Base-by-base conservation (phyloP, 2,888 invertebrate species). In the Harpalus rubripes region DNA sequence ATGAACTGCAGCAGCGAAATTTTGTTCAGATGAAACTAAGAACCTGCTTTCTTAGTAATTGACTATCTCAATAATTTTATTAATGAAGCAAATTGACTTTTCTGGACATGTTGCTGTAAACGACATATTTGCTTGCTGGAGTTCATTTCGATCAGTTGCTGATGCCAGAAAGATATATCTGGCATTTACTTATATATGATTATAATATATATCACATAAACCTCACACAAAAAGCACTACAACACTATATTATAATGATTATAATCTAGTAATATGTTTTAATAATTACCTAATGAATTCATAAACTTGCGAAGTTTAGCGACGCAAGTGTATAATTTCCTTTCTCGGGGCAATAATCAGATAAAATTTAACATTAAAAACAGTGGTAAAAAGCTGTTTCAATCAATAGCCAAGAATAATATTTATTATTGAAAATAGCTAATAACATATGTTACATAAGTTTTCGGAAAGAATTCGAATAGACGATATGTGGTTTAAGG, bases 191-290 rank as follows among this genome's bases (percentile, higher is more conserved):
- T 85, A 85, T 72, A 85, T 80, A 85, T 85, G 85, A 85, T 80
- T 85, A 85, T 85, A 85, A 85, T 87, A 91, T 90, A 91, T 92
- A 92, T 92, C 91, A 92, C 91, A 92, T 91, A 90, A 91, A 91
- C 91, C 90, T 91, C 91, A 92, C 92, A 92, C 91, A 89, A 91
- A 91, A 92, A 92, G 91, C 92, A 91, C 91, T 91, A 89, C 89
- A 88, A 88, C 88, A 90, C 90, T 91, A 90, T 90, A 90, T 85
- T 72, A 79, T 85, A 88, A 87, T 89, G 88, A 89, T 90, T 90
- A 89, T 89, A 89, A 89, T 88, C 89, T 90, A 90, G 89, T 88
- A 85, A 85, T 85, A 85, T 80, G 80, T 85, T 85, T 85, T 85
- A 74, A 56, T 85, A 85, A 80, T 80, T 85, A 85, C 72, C 85